Percentiles rank a stretch among this genome's conserved stretches.
These are phyloP conservation scores for Sericinus montela DNA, from an alignment of 2,888 invertebrate species.

Conservation along the genomic window DNA sequence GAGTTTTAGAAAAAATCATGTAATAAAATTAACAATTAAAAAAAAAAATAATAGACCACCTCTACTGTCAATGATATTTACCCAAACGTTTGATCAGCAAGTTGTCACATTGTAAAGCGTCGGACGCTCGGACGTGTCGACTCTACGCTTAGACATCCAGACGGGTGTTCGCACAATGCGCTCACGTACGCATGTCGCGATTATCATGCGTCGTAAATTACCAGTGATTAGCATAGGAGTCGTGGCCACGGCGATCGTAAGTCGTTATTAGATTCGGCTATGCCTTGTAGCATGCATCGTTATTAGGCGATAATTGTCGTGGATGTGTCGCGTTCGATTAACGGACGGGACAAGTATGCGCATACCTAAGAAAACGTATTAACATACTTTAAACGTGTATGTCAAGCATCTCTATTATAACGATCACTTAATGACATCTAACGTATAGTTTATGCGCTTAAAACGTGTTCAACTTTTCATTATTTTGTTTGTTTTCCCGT, in stretches of 20 bases:
- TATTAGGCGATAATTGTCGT: constrained; percentile 73
- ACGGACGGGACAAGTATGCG: constrained; percentile 61
- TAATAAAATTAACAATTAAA: neutral
- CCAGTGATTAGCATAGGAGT: constrained; percentile 70
- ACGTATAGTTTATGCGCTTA: constrained; percentile 1
- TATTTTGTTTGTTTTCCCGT: constrained; percentile 11
- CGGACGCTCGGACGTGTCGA: constrained; percentile 30
- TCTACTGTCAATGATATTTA: constrained; percentile 12
- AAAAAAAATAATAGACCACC: neutral
- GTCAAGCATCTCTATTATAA: constrained; percentile 8
- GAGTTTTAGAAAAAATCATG: no score
- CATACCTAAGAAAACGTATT: constrained; percentile 49
- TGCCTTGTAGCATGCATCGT: constrained; percentile 58
- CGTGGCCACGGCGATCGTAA: constrained; percentile 58
- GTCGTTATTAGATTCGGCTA: constrained; percentile 68
- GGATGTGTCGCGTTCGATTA: constrained; percentile 71
- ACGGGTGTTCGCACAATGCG: constrained; percentile 58
- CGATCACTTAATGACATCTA: constrained; percentile 5
- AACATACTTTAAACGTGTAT: constrained; percentile 9
- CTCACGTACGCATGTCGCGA: constrained; percentile 73
- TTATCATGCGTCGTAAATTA: constrained; percentile 74
- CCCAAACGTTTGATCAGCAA: constrained; percentile 41
- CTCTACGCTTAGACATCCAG: constrained; percentile 33
- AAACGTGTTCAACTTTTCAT: constrained; percentile 8
- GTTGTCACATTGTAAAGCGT: constrained; percentile 48